phyloP scores from a whole-genome alignment of 2,797 vertebrate genomes.

The Myotis pilosus region DNA sequence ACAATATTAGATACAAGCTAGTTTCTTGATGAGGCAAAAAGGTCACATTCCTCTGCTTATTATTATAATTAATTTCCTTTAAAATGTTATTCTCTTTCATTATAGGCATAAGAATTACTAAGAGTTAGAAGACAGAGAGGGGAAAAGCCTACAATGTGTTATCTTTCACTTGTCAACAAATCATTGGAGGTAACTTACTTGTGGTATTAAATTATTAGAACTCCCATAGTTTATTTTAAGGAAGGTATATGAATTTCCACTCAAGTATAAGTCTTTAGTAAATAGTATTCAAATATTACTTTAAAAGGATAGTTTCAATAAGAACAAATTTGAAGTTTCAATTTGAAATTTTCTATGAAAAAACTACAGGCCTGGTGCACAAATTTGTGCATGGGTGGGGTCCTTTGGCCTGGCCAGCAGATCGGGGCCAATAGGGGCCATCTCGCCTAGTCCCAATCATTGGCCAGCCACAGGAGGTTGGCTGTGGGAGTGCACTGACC shows the following conservation, averaged over 20 bases:
- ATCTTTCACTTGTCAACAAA: not conserved
- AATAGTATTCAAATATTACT: not conserved
- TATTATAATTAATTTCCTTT: not conserved
- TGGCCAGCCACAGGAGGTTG: too few species aligned
- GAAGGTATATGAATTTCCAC: not conserved
- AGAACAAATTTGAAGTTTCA: not conserved
- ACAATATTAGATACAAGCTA: not conserved
- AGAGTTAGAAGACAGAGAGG: not conserved
- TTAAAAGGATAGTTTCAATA: not conserved
- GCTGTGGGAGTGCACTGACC: too few species aligned
- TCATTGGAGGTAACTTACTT: not conserved
- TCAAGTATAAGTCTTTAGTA: not conserved
- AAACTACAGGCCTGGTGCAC: not conserved
- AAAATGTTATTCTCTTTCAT: not conserved
- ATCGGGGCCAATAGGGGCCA: too few species aligned
- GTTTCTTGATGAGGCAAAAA: not conserved
- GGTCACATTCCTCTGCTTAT: not conserved
- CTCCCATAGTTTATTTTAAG: not conserved
- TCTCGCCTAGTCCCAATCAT: too few species aligned
- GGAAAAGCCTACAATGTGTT: not conserved
- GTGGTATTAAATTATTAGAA: not conserved
- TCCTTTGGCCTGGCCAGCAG: too few species aligned
- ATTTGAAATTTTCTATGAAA: not conserved
- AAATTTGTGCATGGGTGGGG: too few species aligned
- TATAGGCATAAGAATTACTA: not conserved